Conservation (phyloP, 2,888 invertebrate genomes). For the Spisula solida region DNA sequence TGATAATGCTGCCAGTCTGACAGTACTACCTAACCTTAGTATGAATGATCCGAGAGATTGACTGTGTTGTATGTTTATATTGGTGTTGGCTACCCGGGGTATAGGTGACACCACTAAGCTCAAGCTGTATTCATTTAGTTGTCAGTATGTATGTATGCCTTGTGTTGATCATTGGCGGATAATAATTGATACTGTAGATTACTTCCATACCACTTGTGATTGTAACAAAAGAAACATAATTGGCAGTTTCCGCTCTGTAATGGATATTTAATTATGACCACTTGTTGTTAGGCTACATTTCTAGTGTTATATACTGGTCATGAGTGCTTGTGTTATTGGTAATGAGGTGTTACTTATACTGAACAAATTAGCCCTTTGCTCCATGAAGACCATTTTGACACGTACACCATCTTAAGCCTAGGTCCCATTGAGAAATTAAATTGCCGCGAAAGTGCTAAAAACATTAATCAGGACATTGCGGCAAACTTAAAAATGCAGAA, state of each 20-base stretch:
- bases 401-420: no score
- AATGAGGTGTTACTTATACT: conserved; percentile 3
- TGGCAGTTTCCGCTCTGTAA: conserved; percentile 29
- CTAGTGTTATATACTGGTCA: conserved; percentile 10
- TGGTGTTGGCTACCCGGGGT: no score
- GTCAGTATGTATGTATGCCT: neutral
- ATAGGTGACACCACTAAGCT: neutral
- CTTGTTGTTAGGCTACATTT: conserved; percentile 15
- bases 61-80: no score
- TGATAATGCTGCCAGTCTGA: no score
- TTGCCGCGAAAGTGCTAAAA: no score
- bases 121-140: neutral
- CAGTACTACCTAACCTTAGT: no score
- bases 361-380: neutral
- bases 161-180: neutral
- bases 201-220: neutral
- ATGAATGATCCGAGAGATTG: no score
- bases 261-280: conserved; percentile 45
- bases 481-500: no score
- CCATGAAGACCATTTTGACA: neutral
- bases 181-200: conserved; percentile 7
- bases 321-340: conserved; percentile 1
- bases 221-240: conserved; percentile 16
- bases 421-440: no score
- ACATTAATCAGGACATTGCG: no score